phyloP scores from a whole-genome alignment of 35 echinoderm and acorn worm genomes.

The Lytechinus variegatus region DNA sequence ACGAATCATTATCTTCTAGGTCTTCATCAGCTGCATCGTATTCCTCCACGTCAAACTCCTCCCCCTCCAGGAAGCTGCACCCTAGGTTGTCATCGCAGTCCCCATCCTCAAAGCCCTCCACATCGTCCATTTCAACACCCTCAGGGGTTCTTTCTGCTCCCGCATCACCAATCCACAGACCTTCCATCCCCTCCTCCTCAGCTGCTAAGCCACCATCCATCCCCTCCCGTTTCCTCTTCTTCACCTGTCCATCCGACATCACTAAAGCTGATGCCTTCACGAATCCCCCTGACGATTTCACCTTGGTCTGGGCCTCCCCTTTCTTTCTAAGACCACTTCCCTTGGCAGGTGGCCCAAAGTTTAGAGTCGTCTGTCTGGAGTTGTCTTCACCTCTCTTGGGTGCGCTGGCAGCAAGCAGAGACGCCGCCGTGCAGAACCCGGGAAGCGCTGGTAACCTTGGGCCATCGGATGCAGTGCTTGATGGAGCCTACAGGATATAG shows the following conservation, averaged over 20 bases:
- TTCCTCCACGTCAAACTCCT: conserved; percentile 13
- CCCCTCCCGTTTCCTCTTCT: not conserved
- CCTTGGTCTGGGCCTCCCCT: not conserved
- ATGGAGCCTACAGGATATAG: not conserved
- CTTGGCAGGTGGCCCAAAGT: not conserved
- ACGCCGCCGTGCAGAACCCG: conserved; percentile 71
- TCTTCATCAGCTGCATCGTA: not conserved
- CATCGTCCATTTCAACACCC: not conserved
- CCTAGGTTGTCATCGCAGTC: conserved; percentile 46
- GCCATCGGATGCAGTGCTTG: not conserved
- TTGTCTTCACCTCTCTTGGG: not conserved
- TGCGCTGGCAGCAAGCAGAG: conserved; percentile 38
- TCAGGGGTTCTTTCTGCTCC: not conserved
- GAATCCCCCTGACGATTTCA: not conserved
- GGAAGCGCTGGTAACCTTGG: not conserved
- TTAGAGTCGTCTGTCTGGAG: not conserved
- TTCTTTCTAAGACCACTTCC: not conserved
- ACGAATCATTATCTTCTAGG: conserved; percentile 7
- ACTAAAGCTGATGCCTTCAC: conserved; percentile 1
- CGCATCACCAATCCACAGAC: not conserved
- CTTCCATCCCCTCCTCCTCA: not conserved
- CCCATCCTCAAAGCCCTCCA: conserved; percentile 17
- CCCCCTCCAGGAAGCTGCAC: not conserved
- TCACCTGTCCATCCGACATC: not conserved
- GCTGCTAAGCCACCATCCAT: not conserved